Evolutionary conservation across 2,797 vertebrate species (phyloP).

Genomic region (Chelon auratus): DNA sequence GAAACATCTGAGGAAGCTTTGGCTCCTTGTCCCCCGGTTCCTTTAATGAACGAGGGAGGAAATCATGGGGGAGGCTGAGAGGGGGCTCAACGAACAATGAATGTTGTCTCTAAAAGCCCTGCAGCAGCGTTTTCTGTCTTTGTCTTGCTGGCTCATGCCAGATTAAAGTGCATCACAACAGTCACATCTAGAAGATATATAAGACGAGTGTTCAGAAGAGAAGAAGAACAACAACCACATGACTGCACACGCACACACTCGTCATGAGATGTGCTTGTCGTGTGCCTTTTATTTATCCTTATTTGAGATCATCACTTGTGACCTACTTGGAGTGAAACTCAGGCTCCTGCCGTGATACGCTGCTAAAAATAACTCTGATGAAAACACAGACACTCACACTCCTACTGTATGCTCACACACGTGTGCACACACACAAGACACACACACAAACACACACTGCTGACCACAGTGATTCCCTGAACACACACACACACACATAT

Average conservation of each 20-base stretch:
- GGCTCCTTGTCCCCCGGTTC: no score
- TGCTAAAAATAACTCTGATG: conserved; percentile 69
- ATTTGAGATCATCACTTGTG: conserved; percentile 66
- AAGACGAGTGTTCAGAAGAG: no score
- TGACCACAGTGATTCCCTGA: conserved; percentile 40
- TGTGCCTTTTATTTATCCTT: conserved; percentile 46
- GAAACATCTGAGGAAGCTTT: no score
- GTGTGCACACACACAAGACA: conserved; percentile 11
- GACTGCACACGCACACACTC: neutral
- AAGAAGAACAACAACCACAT: neutral
- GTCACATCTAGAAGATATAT: no score
- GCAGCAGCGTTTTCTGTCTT: no score
- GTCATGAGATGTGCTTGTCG: neutral
- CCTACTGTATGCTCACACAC: conserved; percentile 36
- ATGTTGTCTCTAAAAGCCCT: no score
- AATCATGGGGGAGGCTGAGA: no score
- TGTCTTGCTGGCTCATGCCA: no score
- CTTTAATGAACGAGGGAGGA: no score
- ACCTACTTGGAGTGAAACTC: conserved; percentile 76
- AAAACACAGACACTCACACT: conserved; percentile 23
- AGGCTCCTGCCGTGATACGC: conserved; percentile 51
- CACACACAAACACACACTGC: conserved; percentile 33
- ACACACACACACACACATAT: neutral
- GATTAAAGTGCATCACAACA: no score
- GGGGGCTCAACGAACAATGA: no score